Percentiles rank a stretch among this genome's conserved stretches.
Evolutionary conservation across 2,797 vertebrate genomes (phyloP).

Genomic region (Toxotes lorentzi): DNA sequence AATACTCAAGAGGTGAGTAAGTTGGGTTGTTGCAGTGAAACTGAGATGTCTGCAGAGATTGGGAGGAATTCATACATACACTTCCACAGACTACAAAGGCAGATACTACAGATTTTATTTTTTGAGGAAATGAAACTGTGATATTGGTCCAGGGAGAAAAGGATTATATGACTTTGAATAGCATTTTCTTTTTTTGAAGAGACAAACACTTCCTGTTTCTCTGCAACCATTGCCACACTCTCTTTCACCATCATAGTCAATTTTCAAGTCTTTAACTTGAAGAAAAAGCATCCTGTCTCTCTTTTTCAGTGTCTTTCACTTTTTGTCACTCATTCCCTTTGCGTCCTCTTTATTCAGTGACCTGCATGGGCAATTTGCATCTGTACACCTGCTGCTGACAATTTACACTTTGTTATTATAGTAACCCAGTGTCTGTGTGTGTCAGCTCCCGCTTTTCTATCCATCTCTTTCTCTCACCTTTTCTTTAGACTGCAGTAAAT

Average conservation of each 20-base stretch:
- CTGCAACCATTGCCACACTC: conserved; percentile 8
- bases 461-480: conserved; percentile 41
- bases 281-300: conserved; percentile 19
- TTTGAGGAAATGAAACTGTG: conserved; percentile 62
- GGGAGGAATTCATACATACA: conserved; percentile 51
- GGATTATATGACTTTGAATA: conserved; percentile 18
- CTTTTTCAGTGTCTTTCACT: conserved; percentile 25
- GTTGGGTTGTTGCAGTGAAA: conserved; percentile 47
- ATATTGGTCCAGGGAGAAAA: conserved; percentile 49
- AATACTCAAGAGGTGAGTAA: conserved; percentile 53
- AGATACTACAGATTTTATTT: conserved; percentile 57
- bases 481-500: conserved; percentile 36
- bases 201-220: background rate
- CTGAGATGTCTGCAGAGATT: conserved; percentile 48
- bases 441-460: conserved; percentile 34
- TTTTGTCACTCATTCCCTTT: conserved; percentile 1
- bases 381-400: conserved; percentile 22
- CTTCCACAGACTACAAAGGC: conserved; percentile 50
- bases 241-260: conserved; percentile 27
- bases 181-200: background rate
- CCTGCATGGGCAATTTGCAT: conserved; percentile 43
- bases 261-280: conserved; percentile 48
- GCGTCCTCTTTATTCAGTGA: conserved; percentile 32
- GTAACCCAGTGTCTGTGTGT: conserved; percentile 31
- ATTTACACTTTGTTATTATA: conserved; percentile 56